A percentile compares a stretch with the other conserved stretches of the same genome.
phyloP scores from a whole-genome alignment of 2,113 vertebrate species.

The Otis tarda region DNA sequence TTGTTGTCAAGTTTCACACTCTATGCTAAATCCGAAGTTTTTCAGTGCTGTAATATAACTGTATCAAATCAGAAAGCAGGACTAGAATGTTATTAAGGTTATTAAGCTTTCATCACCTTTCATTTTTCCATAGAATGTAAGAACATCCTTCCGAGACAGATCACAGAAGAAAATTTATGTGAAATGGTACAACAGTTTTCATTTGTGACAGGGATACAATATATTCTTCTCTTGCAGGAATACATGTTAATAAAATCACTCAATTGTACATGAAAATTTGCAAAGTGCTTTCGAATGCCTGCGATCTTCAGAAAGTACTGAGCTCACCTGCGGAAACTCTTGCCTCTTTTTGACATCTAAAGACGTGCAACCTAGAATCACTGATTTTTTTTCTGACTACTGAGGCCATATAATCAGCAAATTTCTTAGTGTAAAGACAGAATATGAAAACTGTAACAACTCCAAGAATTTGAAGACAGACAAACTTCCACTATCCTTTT shows the following conservation, averaged over 20 bases:
- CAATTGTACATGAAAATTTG: not conserved
- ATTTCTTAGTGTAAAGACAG: not conserved
- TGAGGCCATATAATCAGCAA: not conserved
- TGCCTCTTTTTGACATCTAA: not conserved
- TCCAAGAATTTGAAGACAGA: not conserved
- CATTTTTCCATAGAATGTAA: not conserved
- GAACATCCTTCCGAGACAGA: not conserved
- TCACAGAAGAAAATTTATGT: not conserved
- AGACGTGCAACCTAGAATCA: not conserved
- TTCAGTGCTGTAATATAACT: not conserved
- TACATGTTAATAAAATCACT: not conserved
- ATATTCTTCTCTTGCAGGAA: not conserved
- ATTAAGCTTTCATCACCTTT: not conserved
- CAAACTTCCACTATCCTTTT: not conserved
- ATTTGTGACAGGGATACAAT: not conserved
- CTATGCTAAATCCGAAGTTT: not conserved
- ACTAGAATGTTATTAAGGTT: not conserved
- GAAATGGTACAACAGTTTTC: not conserved
- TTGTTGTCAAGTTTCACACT: not conserved
- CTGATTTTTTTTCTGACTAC: not conserved
- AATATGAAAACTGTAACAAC: not conserved
- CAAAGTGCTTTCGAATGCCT: not conserved
- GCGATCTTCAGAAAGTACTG: not conserved
- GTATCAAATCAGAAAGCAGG: not conserved
- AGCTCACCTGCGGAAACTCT: not conserved